phyloP scores from a whole-genome alignment of 2,888 invertebrate species.

The Sthenelais limicola region DNA sequence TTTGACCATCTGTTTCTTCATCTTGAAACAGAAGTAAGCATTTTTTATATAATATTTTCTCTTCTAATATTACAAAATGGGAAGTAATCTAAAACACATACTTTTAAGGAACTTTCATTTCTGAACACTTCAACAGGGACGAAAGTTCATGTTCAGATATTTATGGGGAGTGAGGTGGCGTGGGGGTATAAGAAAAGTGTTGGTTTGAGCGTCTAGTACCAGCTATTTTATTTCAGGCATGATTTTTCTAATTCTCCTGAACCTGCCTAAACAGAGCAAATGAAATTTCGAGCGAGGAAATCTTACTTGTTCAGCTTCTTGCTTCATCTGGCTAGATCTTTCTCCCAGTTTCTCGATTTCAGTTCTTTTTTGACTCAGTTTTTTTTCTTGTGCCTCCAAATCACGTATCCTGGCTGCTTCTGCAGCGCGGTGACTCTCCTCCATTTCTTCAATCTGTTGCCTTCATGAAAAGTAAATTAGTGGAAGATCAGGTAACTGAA shows the following conservation, averaged over 20 bases:
- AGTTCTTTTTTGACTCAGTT: conserved; percentile 55
- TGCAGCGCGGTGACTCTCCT: conserved; percentile 60
- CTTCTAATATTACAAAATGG: background rate
- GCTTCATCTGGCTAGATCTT: conserved; percentile 46
- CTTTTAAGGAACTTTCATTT: too few species aligned
- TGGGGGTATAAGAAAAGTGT: too few species aligned
- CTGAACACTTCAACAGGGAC: too few species aligned
- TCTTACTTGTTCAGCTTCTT: conserved; percentile 46
- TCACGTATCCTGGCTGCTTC: conserved; percentile 78
- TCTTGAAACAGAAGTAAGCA: background rate
- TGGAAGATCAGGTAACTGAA: background rate
- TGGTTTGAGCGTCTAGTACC: too few species aligned
- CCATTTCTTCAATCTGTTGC: conserved; percentile 61
- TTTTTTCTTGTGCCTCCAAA: conserved; percentile 71
- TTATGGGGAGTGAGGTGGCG: too few species aligned
- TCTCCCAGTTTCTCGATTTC: conserved; percentile 57
- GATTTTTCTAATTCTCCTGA: too few species aligned
- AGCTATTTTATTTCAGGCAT: too few species aligned
- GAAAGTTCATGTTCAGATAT: too few species aligned
- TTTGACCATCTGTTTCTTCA: conserved; percentile 33
- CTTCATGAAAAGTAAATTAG: conserved; percentile 50
- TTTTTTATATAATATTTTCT: too few species aligned
- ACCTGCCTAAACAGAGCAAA: too few species aligned
- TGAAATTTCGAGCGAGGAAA: too few species aligned
- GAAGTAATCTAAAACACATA: too few species aligned